A percentile compares a stretch with the other conserved stretches of the same genome.
Evolutionary conservation across 2,888 invertebrate species (phyloP).

Genomic region (Drepanosiphum platanoidis): DNA sequence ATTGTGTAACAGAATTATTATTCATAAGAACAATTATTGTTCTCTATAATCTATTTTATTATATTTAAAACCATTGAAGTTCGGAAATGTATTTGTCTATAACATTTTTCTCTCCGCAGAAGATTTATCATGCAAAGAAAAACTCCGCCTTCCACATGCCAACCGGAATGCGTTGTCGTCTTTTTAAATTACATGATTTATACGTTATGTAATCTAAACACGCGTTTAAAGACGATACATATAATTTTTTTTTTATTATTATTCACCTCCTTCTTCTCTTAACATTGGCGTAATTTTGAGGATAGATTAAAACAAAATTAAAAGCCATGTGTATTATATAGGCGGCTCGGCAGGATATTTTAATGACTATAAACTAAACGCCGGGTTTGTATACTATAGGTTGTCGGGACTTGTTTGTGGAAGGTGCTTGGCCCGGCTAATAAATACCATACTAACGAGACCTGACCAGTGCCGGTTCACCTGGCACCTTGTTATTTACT

Average conservation of each 20-base stretch:
- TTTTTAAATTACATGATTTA: constrained; percentile 58
- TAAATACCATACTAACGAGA: constrained; percentile 62
- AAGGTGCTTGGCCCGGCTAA: constrained; percentile 61
- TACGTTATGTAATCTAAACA: constrained; percentile 59
- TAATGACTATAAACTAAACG: constrained; percentile 61
- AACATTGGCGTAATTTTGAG: constrained; percentile 55
- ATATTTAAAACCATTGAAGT: constrained; percentile 9
- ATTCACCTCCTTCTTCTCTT: constrained; percentile 13
- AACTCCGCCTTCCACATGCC: constrained; percentile 42
- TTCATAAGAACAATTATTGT: too few species aligned
- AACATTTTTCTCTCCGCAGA: not conserved
- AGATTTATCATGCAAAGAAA: constrained; percentile 42
- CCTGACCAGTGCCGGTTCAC: constrained; percentile 62
- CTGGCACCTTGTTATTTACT: constrained; percentile 62
- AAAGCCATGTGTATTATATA: constrained; percentile 43
- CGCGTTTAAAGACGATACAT: constrained; percentile 40
- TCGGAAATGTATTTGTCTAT: constrained; percentile 32
- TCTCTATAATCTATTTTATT: too few species aligned
- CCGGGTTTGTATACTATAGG: constrained; percentile 38
- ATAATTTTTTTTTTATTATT: constrained; percentile 12
- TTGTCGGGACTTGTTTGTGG: constrained; percentile 61
- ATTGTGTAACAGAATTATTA: too few species aligned
- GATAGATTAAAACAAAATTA: constrained; percentile 51
- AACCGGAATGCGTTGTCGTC: constrained; percentile 54
- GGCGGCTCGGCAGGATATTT: constrained; percentile 58